Evolutionary conservation across 2,797 vertebrate species (phyloP), one percentile per base, ranked within the genome.

Genomic region (Catostomus latipinnis): DNA sequence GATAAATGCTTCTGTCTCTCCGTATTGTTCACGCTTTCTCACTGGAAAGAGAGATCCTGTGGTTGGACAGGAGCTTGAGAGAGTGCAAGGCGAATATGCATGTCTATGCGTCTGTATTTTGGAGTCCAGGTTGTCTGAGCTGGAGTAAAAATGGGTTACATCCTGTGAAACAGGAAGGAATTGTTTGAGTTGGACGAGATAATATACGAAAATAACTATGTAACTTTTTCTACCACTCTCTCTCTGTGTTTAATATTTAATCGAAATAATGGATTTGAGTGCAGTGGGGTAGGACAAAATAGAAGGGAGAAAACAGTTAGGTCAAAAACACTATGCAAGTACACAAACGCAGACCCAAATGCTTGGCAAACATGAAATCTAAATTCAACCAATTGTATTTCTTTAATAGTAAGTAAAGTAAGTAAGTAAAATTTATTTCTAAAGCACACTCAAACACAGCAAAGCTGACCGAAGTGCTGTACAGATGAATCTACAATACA

Each of bases 241-340:
- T 53, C 54, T 49, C 67, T 43, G 48, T 74, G 11, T 54, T 83
- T 63, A 75, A 75, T 81, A 81, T 75, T 82, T 81, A 0, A 78
- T 84, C 7, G 46, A 43, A 43, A 22, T 9, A 63, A n/a, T 10
- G 43, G 13, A 60, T 60, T 74, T 62, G 45, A 63, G 62, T 54
- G 53, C 53, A 53, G 49, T 48, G 10, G 12, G 71, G 10, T 13
- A 67, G 45, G 56, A 73, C 68, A 18, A 54, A 11, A 1, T 2
- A 68, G 43, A 65, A 52, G 62, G 54, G 46, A 74, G 54, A 76
- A 73, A 34, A 72, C 1, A 5, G 34, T 34, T 34, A 34, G 22
- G 60, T 11, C 10, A 60, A 22, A 71, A 49, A 62, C 22, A 50
- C 1, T 34, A 3, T 5, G 10, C 1, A 60, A 22, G 43, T 18